Evolutionary conservation across 2,797 vertebrate species (phyloP).

Genomic region (Poeciliopsis paucimaculata): DNA sequence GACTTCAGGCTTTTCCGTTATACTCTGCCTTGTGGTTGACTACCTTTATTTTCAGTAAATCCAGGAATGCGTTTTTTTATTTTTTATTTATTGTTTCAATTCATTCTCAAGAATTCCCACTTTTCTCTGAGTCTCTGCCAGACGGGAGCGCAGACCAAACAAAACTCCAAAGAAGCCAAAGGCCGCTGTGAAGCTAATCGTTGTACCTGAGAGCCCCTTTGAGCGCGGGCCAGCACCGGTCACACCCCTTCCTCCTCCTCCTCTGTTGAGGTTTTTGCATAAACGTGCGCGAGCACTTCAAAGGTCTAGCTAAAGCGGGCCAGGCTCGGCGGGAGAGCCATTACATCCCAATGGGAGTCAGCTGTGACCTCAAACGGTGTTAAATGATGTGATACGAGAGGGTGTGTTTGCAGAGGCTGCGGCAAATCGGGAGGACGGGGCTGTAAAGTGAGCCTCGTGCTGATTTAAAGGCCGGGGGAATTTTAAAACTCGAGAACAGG

Average conservation of each 20-base stretch:
- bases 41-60: slow-evolving; percentile 45
- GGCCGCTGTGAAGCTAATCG: slow-evolving; percentile 74
- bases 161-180: slow-evolving; percentile 74
- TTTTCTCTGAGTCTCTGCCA: slow-evolving; percentile 29
- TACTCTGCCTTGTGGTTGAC: slow-evolving; percentile 32
- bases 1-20: slow-evolving; percentile 46
- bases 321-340: slow-evolving; percentile 64
- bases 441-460: slow-evolving; percentile 61
- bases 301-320: slow-evolving; percentile 58
- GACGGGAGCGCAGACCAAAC: slow-evolving; percentile 43
- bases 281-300: slow-evolving; percentile 62
- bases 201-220: slow-evolving; percentile 67
- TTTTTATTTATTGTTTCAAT: no score
- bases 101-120: slow-evolving; percentile 30
- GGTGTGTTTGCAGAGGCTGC: slow-evolving; percentile 49
- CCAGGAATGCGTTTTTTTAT: slow-evolving; percentile 13
- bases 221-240: slow-evolving; percentile 29
- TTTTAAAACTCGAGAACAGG: slow-evolving; percentile 42
- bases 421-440: slow-evolving; percentile 42
- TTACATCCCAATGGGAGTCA: slow-evolving; percentile 69
- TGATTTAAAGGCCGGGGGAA: slow-evolving; percentile 64
- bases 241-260: slow-evolving; percentile 57
- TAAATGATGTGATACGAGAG: slow-evolving; percentile 67
- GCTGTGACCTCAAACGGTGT: slow-evolving; percentile 71
- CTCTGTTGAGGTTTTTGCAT: slow-evolving; percentile 23